Conservation (phyloP, 1,140 invertebrate species). For the Brachionus calyciflorus region DNA sequence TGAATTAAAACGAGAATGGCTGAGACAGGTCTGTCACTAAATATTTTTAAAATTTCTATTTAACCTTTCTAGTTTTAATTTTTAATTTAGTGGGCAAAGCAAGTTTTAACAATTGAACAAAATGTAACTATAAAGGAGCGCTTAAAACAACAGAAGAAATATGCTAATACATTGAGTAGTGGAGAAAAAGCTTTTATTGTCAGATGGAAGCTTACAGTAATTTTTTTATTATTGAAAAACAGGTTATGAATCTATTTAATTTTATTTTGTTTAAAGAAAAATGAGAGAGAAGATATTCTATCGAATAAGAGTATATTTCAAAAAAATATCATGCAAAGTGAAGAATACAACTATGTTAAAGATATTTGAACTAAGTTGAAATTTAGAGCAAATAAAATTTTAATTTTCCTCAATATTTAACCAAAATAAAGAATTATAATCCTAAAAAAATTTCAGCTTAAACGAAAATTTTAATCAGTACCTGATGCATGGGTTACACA, state of each 20-base stretch:
- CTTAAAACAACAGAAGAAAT: constrained; percentile 77
- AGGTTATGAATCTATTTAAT: not conserved
- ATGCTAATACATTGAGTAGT: constrained; percentile 73
- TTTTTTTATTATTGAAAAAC: not conserved
- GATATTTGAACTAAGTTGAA: too few species aligned
- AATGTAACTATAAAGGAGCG: constrained; percentile 83
- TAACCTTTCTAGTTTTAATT: not conserved
- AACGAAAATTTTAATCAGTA: too few species aligned
- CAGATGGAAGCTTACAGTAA: constrained; percentile 44
- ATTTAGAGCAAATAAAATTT: too few species aligned
- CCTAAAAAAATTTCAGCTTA: too few species aligned
- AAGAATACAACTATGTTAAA: not conserved
- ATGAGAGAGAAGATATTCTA: not conserved
- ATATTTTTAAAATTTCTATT: not conserved
- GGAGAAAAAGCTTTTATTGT: constrained; percentile 20
- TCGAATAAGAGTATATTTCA: not conserved
- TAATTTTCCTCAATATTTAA: too few species aligned
- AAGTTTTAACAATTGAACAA: constrained; percentile 91
- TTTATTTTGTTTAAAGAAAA: not conserved
- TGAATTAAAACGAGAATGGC: constrained; percentile 94
- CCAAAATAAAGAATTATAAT: too few species aligned
- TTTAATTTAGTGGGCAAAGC: constrained; percentile 78
- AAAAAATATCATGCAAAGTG: not conserved
- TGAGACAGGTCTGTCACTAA: constrained; percentile 69
- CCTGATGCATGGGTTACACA: too few species aligned